Percentiles rank a stretch among this genome's conserved stretches.
phyloP scores from a whole-genome alignment of 2,113 vertebrate genomes.

The Pedetes capensis region DNA sequence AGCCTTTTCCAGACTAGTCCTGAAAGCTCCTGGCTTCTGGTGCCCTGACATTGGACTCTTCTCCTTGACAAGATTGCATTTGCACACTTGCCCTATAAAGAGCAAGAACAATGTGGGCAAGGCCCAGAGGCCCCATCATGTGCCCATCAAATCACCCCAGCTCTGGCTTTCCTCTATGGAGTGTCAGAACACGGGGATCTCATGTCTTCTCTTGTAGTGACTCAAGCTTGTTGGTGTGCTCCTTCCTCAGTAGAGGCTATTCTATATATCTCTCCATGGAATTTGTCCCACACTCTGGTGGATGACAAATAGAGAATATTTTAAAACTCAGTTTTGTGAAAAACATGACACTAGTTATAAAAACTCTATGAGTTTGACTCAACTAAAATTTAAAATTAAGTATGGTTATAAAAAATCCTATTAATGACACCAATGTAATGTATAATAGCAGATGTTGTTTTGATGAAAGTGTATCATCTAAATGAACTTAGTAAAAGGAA shows the following conservation, averaged over 20 bases:
- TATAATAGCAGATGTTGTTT: not conserved
- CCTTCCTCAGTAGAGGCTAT: not conserved
- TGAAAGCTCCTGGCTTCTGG: not conserved
- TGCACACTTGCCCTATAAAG: not conserved
- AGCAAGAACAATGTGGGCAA: not conserved
- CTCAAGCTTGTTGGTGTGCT: not conserved
- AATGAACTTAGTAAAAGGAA: not conserved
- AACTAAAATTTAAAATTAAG: not conserved
- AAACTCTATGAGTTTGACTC: not conserved
- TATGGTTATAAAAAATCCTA: not conserved
- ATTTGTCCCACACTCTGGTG: not conserved
- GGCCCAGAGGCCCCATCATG: accelerated
- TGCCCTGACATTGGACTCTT: not conserved
- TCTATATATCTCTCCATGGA: not conserved
- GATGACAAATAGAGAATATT: not conserved
- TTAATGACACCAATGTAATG: not conserved
- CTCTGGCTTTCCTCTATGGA: not conserved
- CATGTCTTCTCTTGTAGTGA: not conserved
- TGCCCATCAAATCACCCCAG: not conserved
- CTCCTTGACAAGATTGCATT: not conserved
- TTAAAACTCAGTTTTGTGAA: not conserved
- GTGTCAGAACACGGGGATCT: too few species aligned
- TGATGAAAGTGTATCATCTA: not conserved
- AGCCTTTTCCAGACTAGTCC: not conserved
- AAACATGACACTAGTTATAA: not conserved